Conservation (phyloP, 2,888 invertebrate species). For the Thymelicus sylvestris region DNA sequence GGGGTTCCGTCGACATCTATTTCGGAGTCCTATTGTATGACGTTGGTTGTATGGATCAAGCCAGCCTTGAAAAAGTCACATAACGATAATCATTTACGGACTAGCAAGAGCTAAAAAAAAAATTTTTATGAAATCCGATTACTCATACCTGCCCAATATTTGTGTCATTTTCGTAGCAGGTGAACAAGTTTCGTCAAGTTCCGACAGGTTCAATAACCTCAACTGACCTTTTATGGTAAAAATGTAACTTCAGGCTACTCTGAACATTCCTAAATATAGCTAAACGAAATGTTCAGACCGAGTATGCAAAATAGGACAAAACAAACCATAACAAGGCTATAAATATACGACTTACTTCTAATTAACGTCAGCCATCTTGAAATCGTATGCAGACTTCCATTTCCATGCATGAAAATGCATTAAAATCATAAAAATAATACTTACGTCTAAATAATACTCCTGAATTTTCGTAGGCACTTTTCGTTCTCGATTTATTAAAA, state of each 20-base stretch:
- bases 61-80: too few relatives aligned
- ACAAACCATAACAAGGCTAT: conserved; percentile 40
- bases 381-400: conserved; percentile 46
- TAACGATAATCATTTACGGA: too few relatives aligned
- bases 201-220: conserved; percentile 69
- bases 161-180: not conserved
- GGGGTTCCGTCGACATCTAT: too few relatives aligned
- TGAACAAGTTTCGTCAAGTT: conserved; percentile 67
- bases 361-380: conserved; percentile 72
- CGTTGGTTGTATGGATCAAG: too few relatives aligned
- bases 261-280: not conserved
- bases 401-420: conserved; percentile 44
- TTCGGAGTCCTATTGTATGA: too few relatives aligned
- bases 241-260: not conserved
- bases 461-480: conserved; percentile 6
- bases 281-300: conserved; percentile 15
- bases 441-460: conserved; percentile 60
- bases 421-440: conserved; percentile 46
- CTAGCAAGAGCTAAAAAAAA: too few relatives aligned
- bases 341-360: conserved; percentile 58
- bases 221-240: conserved; percentile 44
- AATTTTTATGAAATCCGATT: too few relatives aligned
- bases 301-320: conserved; percentile 21
- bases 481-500: conserved; percentile 29
- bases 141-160: not conserved